phyloP scores from a whole-genome alignment of 1,140 invertebrate genomes.

The Melipona quadrifasciata region DNA sequence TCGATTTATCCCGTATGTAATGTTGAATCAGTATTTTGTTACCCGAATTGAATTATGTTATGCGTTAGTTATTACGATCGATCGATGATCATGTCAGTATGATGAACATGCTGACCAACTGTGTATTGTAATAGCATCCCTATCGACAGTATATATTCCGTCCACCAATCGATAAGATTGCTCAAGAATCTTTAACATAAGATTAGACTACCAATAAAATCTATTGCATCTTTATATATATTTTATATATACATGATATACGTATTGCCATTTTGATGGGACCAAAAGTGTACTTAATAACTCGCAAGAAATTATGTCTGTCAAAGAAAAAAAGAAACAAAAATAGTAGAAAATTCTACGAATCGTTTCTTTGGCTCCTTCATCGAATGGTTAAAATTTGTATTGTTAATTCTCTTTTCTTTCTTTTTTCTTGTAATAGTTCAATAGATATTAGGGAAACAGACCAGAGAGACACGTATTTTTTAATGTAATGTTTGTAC shows the following conservation, averaged over 20 bases:
- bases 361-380: neutral
- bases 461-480: constrained; percentile 12
- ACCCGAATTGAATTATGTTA: constrained; percentile 39
- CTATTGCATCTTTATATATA: constrained; percentile 12
- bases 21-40: constrained; percentile 42
- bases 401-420: constrained; percentile 21
- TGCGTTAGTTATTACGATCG: constrained; percentile 42
- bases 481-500: constrained; percentile 5
- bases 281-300: neutral
- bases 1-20: neutral
- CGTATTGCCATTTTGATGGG: constrained; percentile 9
- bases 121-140: constrained; percentile 30
- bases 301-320: neutral
- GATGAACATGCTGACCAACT: constrained; percentile 44
- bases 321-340: neutral
- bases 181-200: constrained; percentile 47
- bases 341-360: neutral
- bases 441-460: constrained; percentile 17
- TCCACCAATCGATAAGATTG: constrained; percentile 51
- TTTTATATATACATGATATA: neutral
- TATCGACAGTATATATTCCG: constrained; percentile 47
- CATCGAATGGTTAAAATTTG: constrained; percentile 7
- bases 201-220: constrained; percentile 41
- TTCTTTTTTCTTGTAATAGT: constrained; percentile 13
- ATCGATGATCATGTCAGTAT: constrained; percentile 31